A percentile compares a stretch with the other conserved stretches of the same genome.
phyloP scores from a whole-genome alignment of 2,888 invertebrate genomes.

The Apodemia hepburni region DNA sequence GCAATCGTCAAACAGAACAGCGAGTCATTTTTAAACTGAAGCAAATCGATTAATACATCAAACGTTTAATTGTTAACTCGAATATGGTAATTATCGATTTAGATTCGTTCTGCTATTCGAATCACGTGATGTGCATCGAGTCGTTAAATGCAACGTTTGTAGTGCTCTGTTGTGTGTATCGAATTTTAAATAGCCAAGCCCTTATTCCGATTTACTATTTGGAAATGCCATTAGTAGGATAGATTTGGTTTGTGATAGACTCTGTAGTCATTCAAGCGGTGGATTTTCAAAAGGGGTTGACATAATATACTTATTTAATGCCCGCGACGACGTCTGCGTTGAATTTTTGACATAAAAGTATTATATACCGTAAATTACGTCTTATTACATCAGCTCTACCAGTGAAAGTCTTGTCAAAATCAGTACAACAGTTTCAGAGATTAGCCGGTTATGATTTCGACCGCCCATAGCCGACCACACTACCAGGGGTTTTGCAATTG shows the following conservation, averaged over 20 bases:
- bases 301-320: background rate
- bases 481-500: too few species aligned
- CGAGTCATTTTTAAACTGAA: constrained; percentile 2
- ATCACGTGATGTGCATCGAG: constrained; percentile 32
- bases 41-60: constrained; percentile 25
- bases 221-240: background rate
- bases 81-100: constrained; percentile 37
- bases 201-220: constrained; percentile 25
- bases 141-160: constrained; percentile 29
- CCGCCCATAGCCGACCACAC: too few species aligned
- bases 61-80: constrained; percentile 27
- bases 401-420: too few species aligned
- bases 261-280: background rate
- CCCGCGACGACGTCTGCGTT: too few species aligned
- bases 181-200: constrained; percentile 35
- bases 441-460: too few species aligned
- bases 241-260: background rate
- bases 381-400: too few species aligned
- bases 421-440: too few species aligned
- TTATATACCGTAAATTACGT: too few species aligned
- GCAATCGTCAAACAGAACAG: constrained; percentile 2
- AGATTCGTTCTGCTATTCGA: constrained; percentile 33
- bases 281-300: background rate
- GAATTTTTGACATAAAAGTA: too few species aligned
- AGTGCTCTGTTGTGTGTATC: constrained; percentile 29